Evolutionary conservation across 2,797 vertebrate genomes (phyloP).

Genomic region (Strix occidentalis): DNA sequence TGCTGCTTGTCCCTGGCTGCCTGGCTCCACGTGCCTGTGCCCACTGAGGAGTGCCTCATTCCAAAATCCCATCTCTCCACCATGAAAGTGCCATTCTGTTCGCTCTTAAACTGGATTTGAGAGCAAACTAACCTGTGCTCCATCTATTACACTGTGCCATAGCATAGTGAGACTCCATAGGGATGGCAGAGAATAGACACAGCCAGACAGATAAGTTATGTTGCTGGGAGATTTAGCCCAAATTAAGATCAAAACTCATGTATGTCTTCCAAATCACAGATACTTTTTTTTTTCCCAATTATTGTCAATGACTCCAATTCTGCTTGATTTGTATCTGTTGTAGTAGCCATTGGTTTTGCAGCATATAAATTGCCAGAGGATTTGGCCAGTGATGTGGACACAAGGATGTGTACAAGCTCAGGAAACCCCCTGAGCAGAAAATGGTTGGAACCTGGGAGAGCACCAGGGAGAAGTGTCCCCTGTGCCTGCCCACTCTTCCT

Average conservation of each 20-base stretch:
- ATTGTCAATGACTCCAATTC: slow-evolving; percentile 21
- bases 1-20: neutral
- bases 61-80: neutral
- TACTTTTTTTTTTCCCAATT: neutral
- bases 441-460: neutral
- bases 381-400: neutral
- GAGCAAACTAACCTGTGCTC: neutral
- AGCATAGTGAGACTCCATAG: neutral
- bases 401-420: neutral
- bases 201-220: slow-evolving; percentile 4
- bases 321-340: slow-evolving; percentile 20
- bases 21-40: neutral
- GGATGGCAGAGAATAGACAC: neutral
- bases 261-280: slow-evolving; percentile 13
- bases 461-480: fast-evolving
- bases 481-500: neutral
- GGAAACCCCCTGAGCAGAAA: neutral
- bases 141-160: neutral
- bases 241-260: slow-evolving; percentile 35
- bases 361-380: neutral
- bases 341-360: slow-evolving; percentile 19
- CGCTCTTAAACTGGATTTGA: neutral
- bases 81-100: neutral
- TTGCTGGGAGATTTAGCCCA: slow-evolving; percentile 30
- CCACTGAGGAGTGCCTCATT: neutral